phyloP scores from a whole-genome alignment of 2,888 invertebrate genomes.

The Apotomis turbidana region DNA sequence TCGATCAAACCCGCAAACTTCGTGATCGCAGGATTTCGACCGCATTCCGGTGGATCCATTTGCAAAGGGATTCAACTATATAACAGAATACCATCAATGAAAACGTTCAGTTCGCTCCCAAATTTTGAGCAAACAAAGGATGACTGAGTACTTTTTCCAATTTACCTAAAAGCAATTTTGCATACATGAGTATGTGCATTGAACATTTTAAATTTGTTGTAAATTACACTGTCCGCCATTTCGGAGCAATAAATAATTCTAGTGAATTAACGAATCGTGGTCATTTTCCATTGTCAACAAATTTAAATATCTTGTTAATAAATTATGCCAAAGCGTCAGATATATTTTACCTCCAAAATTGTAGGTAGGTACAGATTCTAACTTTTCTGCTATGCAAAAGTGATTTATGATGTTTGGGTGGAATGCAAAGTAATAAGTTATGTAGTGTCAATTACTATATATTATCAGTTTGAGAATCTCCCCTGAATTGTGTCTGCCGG shows the following conservation, averaged over 20 bases:
- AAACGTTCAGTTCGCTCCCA: not conserved
- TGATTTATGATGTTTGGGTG: not conserved
- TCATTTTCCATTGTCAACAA: conserved; percentile 7
- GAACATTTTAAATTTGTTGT: conserved; percentile 1
- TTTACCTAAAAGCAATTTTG: conserved; percentile 33
- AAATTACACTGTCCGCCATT: conserved; percentile 7
- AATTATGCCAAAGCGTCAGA: conserved; percentile 18
- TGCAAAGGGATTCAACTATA: conserved; percentile 13
- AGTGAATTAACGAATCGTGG: conserved; percentile 16
- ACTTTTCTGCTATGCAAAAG: not conserved
- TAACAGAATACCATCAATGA: not conserved
- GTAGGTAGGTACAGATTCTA: not conserved
- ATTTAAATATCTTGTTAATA: conserved; percentile 23
- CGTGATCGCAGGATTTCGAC: conserved; percentile 16
- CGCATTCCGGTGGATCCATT: conserved; percentile 6
- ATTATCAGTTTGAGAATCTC: conserved; percentile 9
- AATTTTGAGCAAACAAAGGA: conserved; percentile 16
- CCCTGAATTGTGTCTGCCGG: not conserved
- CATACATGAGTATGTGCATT: conserved; percentile 1
- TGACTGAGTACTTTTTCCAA: conserved; percentile 19
- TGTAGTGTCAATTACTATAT: conserved; percentile 16
- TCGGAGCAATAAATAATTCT: conserved; percentile 32
- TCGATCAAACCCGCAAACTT: conserved; percentile 22
- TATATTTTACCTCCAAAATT: not conserved
- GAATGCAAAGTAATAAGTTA: conserved; percentile 2